A percentile compares a stretch with the other conserved stretches of the same genome.
These are phyloP conservation scores for Australoheros scitulus DNA, from an alignment of 2,113 vertebrate genomes.

Conservation along the genomic window DNA sequence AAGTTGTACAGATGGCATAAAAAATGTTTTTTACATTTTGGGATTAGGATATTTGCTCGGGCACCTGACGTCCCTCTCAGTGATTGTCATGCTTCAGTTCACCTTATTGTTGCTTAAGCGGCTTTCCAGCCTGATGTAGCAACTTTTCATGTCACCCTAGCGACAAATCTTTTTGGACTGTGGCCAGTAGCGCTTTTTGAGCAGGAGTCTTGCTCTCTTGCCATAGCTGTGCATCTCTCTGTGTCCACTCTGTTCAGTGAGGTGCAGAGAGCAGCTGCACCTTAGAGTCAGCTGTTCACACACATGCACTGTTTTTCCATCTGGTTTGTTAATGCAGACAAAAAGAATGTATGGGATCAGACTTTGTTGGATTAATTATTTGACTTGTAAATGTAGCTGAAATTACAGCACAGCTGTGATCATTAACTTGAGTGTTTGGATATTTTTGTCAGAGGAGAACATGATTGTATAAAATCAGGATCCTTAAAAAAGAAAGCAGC, in stretches of 20 bases:
- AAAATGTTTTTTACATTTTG: not conserved
- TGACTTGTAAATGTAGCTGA: conserved; percentile 1
- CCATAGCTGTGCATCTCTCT: not conserved
- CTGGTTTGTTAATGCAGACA: not conserved
- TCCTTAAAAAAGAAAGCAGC: too few species aligned
- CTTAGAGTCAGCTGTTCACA: not conserved
- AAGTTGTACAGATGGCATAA: not conserved
- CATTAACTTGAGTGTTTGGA: not conserved
- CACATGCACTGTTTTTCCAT: not conserved
- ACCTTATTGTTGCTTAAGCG: not conserved
- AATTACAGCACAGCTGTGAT: not conserved
- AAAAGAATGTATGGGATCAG: not conserved
- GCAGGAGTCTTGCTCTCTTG: conserved; percentile 1
- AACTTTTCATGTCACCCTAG: not conserved
- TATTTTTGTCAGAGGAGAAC: too few species aligned
- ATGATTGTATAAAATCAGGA: too few species aligned
- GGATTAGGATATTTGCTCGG: not conserved
- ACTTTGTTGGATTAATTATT: not conserved
- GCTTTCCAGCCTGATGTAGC: not conserved
- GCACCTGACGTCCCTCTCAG: not conserved
- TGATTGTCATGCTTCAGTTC: not conserved
- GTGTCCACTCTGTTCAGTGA: not conserved
- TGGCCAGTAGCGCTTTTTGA: not conserved
- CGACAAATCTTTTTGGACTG: not conserved
- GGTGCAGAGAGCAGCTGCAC: not conserved